phyloP scores from a whole-genome alignment of 2,797 vertebrate genomes.

The Siniperca undulata region DNA sequence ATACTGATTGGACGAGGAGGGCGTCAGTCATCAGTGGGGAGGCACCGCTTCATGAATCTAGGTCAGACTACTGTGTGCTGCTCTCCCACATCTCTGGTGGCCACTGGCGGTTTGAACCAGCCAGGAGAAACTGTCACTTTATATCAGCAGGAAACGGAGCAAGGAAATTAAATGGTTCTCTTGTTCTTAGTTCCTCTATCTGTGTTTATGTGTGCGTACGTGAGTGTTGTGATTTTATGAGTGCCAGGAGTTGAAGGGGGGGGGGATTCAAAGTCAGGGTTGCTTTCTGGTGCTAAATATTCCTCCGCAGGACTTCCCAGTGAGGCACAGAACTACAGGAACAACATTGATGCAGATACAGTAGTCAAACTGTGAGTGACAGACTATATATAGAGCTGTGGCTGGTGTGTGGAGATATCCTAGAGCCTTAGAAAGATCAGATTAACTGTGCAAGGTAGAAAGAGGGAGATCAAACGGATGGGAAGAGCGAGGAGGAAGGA shows the following conservation, averaged over 20 bases:
- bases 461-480: constrained; percentile 58
- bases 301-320: constrained; percentile 46
- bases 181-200: constrained; percentile 58
- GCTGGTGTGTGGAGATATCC: constrained; percentile 65
- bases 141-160: constrained; percentile 74
- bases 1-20: constrained; percentile 64
- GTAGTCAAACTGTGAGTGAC: constrained; percentile 56
- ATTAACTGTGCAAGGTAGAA: constrained; percentile 60
- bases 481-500: constrained; percentile 29
- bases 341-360: constrained; percentile 49
- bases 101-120: constrained; percentile 69
- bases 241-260: constrained; percentile 18
- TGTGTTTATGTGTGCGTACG: constrained; percentile 52
- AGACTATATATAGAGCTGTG: constrained; percentile 57
- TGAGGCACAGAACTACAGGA: constrained; percentile 41
- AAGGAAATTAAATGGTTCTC: constrained; percentile 59
- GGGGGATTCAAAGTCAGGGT: constrained; percentile 54
- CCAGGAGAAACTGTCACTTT: constrained; percentile 77
- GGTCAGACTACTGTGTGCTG: constrained; percentile 75
- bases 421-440: constrained; percentile 67
- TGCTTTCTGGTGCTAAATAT: constrained; percentile 75
- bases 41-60: constrained; percentile 66
- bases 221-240: constrained; percentile 54
- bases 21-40: constrained; percentile 53
- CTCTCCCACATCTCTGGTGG: constrained; percentile 72